phyloP scores from a whole-genome alignment of 2,888 invertebrate genomes.

The Apocheima hispidaria region DNA sequence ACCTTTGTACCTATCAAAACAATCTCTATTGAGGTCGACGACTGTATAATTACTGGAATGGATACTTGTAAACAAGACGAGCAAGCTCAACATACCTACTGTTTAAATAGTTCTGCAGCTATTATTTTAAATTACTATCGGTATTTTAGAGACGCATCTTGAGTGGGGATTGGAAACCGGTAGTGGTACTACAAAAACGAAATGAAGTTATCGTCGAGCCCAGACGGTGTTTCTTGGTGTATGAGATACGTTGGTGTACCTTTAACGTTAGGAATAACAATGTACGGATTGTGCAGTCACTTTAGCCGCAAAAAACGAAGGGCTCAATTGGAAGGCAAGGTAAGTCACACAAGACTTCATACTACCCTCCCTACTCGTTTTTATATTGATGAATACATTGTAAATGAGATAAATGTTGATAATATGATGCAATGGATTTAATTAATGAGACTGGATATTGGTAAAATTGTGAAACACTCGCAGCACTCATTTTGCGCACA shows the following conservation, averaged over 20 bases:
- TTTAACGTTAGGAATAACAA: constrained; percentile 62
- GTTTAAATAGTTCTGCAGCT: too few species aligned
- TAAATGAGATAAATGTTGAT: background rate
- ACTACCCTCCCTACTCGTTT: background rate
- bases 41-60: too few species aligned
- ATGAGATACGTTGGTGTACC: constrained; percentile 71
- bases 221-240: constrained; percentile 57
- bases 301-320: constrained; percentile 73
- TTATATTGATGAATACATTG: background rate
- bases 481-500: too few species aligned
- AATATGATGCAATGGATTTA: too few species aligned
- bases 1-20: too few species aligned
- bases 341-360: constrained; percentile 32
- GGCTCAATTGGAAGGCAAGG: constrained; percentile 80
- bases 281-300: constrained; percentile 60
- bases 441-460: too few species aligned
- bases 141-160: background rate
- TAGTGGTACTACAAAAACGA: constrained; percentile 13
- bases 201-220: constrained; percentile 54
- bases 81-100: too few species aligned
- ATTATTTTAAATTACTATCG: background rate
- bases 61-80: too few species aligned
- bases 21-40: too few species aligned
- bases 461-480: too few species aligned
- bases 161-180: constrained; percentile 13